Conservation (phyloP, 2,113 vertebrate genomes). For the Phoenicopterus ruber region DNA sequence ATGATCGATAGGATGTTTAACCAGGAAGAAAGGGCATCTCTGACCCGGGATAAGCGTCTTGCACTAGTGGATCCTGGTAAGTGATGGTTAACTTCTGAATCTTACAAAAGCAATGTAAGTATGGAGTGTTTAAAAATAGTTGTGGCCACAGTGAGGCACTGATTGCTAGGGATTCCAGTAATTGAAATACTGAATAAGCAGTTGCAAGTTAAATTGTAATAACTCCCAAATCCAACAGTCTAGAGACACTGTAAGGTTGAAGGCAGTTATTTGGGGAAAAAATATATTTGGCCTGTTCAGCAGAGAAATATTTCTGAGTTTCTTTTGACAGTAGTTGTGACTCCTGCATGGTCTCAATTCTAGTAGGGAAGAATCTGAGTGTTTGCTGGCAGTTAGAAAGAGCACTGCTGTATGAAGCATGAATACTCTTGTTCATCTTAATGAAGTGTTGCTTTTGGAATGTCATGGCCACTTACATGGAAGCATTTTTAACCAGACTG, state of each 20-base stretch:
- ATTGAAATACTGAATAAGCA: background rate
- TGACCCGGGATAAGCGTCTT: slow-evolving; percentile 93
- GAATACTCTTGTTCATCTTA: background rate
- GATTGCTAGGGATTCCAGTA: background rate
- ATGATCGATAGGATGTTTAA: slow-evolving; percentile 99
- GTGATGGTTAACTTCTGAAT: background rate
- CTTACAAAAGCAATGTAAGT: background rate
- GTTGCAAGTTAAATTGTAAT: background rate
- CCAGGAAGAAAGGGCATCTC: slow-evolving; percentile 90
- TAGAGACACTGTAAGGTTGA: background rate
- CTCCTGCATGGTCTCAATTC: background rate
- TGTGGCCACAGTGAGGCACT: background rate
- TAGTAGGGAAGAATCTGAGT: background rate
- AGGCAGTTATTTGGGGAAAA: background rate
- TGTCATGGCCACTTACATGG: background rate
- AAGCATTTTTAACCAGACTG: background rate
- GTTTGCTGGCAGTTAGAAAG: background rate
- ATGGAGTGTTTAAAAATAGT: background rate
- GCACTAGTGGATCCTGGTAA: slow-evolving; percentile 93
- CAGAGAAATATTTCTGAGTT: background rate
- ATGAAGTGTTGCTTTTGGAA: background rate
- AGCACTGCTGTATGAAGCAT: background rate
- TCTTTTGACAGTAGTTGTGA: background rate
- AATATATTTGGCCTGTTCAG: background rate
- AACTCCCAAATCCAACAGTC: background rate